Percentiles rank a stretch among this genome's conserved stretches.
phyloP scores from a whole-genome alignment of 2,113 vertebrate genomes.

The Cheirogaleus medius region DNA sequence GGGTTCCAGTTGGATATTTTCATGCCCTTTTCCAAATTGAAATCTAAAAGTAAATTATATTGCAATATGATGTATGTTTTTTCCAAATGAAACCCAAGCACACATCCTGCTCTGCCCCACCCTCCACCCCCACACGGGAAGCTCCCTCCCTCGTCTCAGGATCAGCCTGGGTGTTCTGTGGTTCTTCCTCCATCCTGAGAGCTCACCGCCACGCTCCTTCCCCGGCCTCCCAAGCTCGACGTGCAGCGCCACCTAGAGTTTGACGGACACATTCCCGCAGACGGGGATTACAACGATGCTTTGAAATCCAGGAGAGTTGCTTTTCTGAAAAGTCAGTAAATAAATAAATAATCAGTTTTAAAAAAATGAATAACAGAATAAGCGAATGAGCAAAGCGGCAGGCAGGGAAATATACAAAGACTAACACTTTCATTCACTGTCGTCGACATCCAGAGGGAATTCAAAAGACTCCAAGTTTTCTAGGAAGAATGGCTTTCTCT shows the following conservation, averaged over 20 bases:
- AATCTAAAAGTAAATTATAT: conserved; percentile 41
- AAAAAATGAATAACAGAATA: not conserved
- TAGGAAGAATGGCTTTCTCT: conserved; percentile 83
- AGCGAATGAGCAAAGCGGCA: not conserved
- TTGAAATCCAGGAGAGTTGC: not conserved
- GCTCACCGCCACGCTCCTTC: not conserved
- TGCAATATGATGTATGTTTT: conserved; percentile 1
- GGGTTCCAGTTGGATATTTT: not conserved
- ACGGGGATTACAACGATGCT: not conserved
- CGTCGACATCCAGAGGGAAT: conserved; percentile 57
- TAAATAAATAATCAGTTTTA: not conserved
- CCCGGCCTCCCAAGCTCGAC: not conserved
- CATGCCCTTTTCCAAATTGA: conserved; percentile 4
- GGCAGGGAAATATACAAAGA: not conserved
- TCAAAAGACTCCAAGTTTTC: conserved; percentile 72
- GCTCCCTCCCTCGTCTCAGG: not conserved
- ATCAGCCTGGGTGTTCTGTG: conserved; percentile 41
- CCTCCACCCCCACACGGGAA: conserved; percentile 44
- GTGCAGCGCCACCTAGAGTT: conserved; percentile 64
- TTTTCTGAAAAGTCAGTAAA: not conserved
- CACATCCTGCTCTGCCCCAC: not conserved
- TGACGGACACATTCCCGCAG: not conserved
- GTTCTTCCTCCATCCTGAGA: not conserved
- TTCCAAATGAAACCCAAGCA: conserved; percentile 47
- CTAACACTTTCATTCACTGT: conserved; percentile 32